Base-by-base conservation (phyloP, 2,113 vertebrate species). In the Corythoichthys intestinalis region DNA sequence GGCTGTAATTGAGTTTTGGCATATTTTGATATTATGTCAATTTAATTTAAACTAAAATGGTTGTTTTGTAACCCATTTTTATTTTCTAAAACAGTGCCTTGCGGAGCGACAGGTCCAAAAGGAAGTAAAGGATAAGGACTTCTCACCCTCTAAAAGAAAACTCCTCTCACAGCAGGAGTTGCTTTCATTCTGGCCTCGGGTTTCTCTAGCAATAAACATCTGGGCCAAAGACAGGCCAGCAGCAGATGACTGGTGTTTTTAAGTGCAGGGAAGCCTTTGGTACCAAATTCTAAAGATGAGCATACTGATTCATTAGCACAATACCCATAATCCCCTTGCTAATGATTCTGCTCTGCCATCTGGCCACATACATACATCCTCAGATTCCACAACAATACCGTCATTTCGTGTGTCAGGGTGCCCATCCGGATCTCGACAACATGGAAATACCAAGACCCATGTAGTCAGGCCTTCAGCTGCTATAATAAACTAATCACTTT, bases 401-500 rank as follows among this genome's bases (percentile, higher is more conserved):
- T 88, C 88, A 86, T 65, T 64, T 41, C 34, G 60, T n/a, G 58
- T 79, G 66, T 78, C 77, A 73, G 69, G 66, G 53, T 49, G 37
- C 28, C 79, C 41, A 1, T 74, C 73, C 66, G 60, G 67, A 65
- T 73, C 71, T 77, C 64, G 37, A 65, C 78, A 80, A 84, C 85
- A 71, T 76, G 77, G 82, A 83, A 84, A 79, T 11, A 44, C 39
- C 87, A 86, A 85, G 66, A 74, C 15, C 74, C 81, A 74, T 72
- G 64, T 69, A 77, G 75, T 74, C 77, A 76, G 79, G 72, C 85
- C 75, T 72, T 64, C 6, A 63, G 76, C 81, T 91, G 82, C 82
- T 87, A 90, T 85, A 91, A 92, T 91, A 91, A 92, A 92, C 91
- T 87, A 91, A 92, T 92, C 90, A 90, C 70, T 86, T 67, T 88